Evolutionary conservation across 2,113 vertebrate species (phyloP), one percentile per base, ranked within the genome.

Genomic region (Harpagus bidentatus): DNA sequence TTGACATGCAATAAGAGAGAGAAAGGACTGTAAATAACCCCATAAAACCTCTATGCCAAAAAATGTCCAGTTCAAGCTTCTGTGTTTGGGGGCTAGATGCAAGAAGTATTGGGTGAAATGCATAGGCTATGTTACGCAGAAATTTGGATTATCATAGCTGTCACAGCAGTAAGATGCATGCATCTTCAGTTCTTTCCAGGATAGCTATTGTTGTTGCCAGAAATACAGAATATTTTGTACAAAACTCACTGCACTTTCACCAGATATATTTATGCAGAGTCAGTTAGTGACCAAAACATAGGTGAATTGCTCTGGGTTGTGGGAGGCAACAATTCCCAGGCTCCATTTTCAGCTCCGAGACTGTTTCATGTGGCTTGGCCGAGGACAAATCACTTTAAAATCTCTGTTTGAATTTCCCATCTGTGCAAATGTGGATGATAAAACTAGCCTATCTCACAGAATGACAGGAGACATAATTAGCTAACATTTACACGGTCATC

Each of bases 391-490:
- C 8, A 66, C 29, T 90, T 81, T 59, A 81, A 94, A 94, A 94
- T 71, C 29, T 67, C 59, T 55, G 9, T 90, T 52, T 78, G 58
- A 88, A 70, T 84, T 81, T 90, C 56, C 82, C 90, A 88, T 93
- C 82, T 96, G 85, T 90, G 79, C 55, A 96, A 96, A 93, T 62
- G 59, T 4, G 11, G 32, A 80, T 94, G 82, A 95, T 86, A 74
- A 84, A 94, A 90, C 42, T 80, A 81, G 32, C n/a, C n/a, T 74
- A 66, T 58, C 45, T 76, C 59, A 78, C 22, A 74, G 70, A 93
- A 88, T 83, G 87, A 90, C 55, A 77, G n/a, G 26, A 92, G 45
- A 74, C 55, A 50, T 62, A 92, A 92, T 90, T 87, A 95, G 62
- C 80, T 83, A 92, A 92, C 45, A 53, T 96, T 94, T 95, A 59